Evolutionary conservation across 2,888 invertebrate species (phyloP).

Genomic region (Laspeyria flexula): DNA sequence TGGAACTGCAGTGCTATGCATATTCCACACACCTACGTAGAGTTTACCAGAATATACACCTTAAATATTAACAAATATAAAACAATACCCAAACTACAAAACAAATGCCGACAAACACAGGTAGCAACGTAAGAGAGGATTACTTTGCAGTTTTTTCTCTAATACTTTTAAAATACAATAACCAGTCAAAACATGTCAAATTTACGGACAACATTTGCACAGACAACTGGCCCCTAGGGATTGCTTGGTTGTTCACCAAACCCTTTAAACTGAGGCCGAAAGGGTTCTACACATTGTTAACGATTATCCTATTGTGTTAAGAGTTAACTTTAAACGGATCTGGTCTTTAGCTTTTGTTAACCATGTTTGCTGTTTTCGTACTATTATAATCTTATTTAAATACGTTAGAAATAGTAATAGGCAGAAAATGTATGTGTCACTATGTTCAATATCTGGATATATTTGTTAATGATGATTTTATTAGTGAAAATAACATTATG

Average conservation of each 20-base stretch:
- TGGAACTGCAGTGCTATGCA: too few species aligned
- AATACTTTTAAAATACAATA: constrained; percentile 60
- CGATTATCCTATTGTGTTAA: constrained; percentile 43
- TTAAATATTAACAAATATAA: background rate
- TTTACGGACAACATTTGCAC: constrained; percentile 66
- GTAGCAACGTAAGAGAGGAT: constrained; percentile 65
- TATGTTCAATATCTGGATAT: too few species aligned
- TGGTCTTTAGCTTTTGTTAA: constrained; percentile 2
- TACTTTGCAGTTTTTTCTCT: constrained; percentile 62
- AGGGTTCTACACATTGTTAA: constrained; percentile 64
- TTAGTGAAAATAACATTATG: too few species aligned
- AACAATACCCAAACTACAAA: background rate
- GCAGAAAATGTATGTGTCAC: too few species aligned
- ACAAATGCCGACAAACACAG: constrained; percentile 42
- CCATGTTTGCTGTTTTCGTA: too few species aligned
- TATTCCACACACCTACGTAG: too few species aligned
- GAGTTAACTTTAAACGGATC: constrained; percentile 46
- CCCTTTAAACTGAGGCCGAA: constrained; percentile 59
- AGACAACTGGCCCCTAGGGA: constrained; percentile 63
- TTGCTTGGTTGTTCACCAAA: constrained; percentile 56
- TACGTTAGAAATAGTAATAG: too few species aligned
- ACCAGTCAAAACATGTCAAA: constrained; percentile 81
- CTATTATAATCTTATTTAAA: too few species aligned
- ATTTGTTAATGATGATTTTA: too few species aligned
- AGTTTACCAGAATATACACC: background rate